Evolutionary conservation across 2,113 vertebrate genomes (phyloP).

Genomic region (Lepus timidus): DNA sequence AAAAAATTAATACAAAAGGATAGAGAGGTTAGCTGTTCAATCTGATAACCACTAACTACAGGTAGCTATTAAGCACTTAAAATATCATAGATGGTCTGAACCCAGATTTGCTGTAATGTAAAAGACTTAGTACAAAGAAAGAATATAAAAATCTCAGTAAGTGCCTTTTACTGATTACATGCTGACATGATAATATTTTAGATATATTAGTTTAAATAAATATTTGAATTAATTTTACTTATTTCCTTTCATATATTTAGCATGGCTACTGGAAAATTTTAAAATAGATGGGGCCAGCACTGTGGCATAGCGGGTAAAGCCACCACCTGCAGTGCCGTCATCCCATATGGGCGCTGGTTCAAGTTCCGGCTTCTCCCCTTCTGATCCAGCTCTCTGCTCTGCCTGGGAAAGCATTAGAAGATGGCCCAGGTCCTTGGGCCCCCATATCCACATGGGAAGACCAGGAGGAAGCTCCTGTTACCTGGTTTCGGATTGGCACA

Average conservation of each 20-base stretch:
- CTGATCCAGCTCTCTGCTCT: too few relatives aligned
- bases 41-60: not conserved
- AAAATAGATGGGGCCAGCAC: not conserved
- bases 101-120: not conserved
- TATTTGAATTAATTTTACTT: not conserved
- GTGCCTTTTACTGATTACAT: conserved; percentile 3
- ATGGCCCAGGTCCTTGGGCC: too few relatives aligned
- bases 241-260: conserved; percentile 40
- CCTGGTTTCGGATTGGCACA: too few relatives aligned
- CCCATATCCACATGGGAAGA: too few relatives aligned
- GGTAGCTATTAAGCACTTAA: conserved; percentile 10
- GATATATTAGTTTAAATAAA: conserved; percentile 18
- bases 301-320: too few relatives aligned
- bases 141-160: not conserved
- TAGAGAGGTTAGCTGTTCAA: not conserved
- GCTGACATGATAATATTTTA: conserved; percentile 30
- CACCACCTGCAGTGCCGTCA: too few relatives aligned
- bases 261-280: conserved; percentile 12
- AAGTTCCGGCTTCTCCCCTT: too few relatives aligned
- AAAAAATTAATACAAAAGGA: conserved; percentile 7
- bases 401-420: too few relatives aligned
- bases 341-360: too few relatives aligned
- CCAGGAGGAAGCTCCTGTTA: too few relatives aligned
- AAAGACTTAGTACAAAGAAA: not conserved
- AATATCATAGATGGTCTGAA: not conserved